Conservation (phyloP, 2,888 invertebrate genomes). For the Cacoxenus indagator region DNA sequence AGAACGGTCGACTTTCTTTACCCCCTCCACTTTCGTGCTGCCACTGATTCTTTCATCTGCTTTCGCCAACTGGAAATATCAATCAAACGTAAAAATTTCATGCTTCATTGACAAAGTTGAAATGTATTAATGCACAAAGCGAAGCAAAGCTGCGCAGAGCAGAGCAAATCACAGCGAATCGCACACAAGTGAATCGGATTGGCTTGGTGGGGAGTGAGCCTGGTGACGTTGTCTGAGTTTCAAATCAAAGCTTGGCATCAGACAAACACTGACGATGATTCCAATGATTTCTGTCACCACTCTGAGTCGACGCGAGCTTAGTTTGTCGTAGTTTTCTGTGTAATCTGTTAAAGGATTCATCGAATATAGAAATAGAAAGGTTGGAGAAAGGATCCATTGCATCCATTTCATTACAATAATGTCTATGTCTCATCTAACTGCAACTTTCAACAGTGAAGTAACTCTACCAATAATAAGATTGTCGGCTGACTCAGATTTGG, state of each 20-base stretch:
- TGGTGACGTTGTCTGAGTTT: neutral
- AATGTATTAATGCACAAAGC: conserved; percentile 8
- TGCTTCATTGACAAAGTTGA: conserved; percentile 14
- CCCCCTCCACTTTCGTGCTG: neutral
- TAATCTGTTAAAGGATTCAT: too few species aligned
- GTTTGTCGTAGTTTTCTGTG: too few species aligned
- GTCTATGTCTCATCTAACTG: too few species aligned
- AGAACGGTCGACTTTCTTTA: neutral
- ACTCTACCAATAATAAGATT: too few species aligned
- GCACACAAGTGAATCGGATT: neutral
- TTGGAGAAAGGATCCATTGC: too few species aligned
- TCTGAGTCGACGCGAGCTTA: too few species aligned
- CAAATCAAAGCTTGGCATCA: neutral
- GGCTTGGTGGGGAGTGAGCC: neutral
- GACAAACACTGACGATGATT: neutral
- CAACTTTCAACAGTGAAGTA: too few species aligned
- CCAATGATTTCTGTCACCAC: neutral
- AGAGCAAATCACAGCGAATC: neutral
- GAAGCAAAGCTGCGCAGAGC: conserved; percentile 3
- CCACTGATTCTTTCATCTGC: neutral
- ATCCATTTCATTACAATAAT: too few species aligned
- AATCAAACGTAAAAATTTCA: conserved; percentile 20
- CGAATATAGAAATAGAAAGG: too few species aligned
- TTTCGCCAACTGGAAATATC: conserved; percentile 17
- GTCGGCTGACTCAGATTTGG: too few species aligned